Evolutionary conservation across 2,113 vertebrate species (phyloP).

Genomic region (Progne subis): DNA sequence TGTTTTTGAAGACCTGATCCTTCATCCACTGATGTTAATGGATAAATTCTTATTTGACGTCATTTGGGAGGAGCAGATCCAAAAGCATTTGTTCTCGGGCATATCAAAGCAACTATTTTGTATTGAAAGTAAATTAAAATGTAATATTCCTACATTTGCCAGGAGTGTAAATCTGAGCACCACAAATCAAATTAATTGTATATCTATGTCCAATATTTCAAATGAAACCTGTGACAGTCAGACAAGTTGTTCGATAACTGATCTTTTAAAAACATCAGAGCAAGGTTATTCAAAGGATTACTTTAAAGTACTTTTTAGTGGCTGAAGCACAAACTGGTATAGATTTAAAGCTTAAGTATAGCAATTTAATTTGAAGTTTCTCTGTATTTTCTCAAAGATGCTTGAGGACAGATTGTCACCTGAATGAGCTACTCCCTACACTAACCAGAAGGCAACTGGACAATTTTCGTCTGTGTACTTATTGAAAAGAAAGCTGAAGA

Average conservation of each 20-base stretch:
- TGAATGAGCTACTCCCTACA: conserved; percentile 25
- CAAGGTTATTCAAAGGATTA: not conserved
- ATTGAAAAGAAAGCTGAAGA: not conserved
- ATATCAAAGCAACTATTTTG: conserved; percentile 60
- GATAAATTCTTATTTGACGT: conserved; percentile 5
- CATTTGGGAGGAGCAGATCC: conserved; percentile 21
- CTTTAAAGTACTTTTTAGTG: not conserved
- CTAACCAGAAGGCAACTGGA: conserved; percentile 35
- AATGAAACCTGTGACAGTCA: not conserved
- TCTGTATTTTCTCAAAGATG: conserved; percentile 49
- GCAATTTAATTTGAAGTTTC: conserved; percentile 1
- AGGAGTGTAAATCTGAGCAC: conserved; percentile 38
- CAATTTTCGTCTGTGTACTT: not conserved
- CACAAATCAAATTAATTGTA: conserved; percentile 39
- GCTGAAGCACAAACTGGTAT: not conserved
- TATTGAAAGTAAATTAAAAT: conserved; percentile 46
- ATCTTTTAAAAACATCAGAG: not conserved
- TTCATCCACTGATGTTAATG: not conserved
- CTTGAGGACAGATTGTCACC: not conserved
- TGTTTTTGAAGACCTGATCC: conserved; percentile 8
- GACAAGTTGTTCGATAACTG: not conserved
- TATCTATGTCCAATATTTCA: conserved; percentile 11
- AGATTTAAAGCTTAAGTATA: not conserved
- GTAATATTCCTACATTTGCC: not conserved
- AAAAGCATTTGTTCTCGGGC: conserved; percentile 6